Base-by-base conservation (phyloP, 2,888 invertebrate species). In the Merodon equestris region DNA sequence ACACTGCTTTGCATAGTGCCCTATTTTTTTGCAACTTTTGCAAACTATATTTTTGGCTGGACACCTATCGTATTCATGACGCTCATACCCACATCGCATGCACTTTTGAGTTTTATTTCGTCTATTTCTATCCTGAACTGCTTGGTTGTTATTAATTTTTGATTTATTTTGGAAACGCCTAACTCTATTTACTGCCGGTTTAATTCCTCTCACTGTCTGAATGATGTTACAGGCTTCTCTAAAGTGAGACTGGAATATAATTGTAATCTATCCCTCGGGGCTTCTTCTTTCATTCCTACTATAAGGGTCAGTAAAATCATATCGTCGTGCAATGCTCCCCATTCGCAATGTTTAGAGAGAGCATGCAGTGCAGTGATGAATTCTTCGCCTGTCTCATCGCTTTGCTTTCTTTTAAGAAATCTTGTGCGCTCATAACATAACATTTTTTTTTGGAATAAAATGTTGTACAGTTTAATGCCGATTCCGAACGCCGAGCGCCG, bases 381-480 rank as follows among this genome's bases (percentile, higher is more conserved):
- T 38, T 13, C 17, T 18, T 34, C 9, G 48, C 51, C 17, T 44
- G 63, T 60, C 19, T 60, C 48, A 14, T 60, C 38, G n/a, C 48
- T 19, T 17, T 19, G 48, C 12, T 44, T 63, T 36, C 53, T 10
- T 45, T 51, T 63, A 13, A 63, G 13, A 34, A 63, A 63, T 53
- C 10, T 53, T 0, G 45, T 36, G 3, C 63, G 63, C 12, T 63
- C 53, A 53, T 45, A 63, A 7, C n/a, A 45, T 53, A 15, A 53
- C 13, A 45, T 63, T 63, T 45, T 53, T 9, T 54, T 64, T 64
- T 9, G 64, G 54, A 14, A 56, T 40, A 15, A 64, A 64, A 56
- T 54, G 44, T 40, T 64, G n/a, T n/a, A n/a, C n/a, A n/a, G n/a
- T n/a, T n/a, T n/a, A n/a, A n/a, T n/a, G n/a, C n/a, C n/a, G n/a